Base-by-base conservation (phyloP, 2,113 vertebrate species). In the Oriolus oriolus region DNA sequence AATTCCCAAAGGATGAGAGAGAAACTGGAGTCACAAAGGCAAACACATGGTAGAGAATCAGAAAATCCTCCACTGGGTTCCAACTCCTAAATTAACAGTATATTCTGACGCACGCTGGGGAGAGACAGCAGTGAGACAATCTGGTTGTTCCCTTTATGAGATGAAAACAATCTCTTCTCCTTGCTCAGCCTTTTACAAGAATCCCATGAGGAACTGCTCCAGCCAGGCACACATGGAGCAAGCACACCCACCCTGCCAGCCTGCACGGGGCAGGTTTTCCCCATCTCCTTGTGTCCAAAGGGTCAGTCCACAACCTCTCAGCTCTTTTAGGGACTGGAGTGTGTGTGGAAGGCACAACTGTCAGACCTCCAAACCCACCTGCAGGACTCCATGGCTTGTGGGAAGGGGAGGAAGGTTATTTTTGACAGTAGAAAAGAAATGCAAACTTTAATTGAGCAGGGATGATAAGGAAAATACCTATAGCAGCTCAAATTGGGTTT, bases 391-490 rank as follows among this genome's bases (percentile, higher is more conserved):
- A 24, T 24, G 27, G 26, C 75, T 60, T 22, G 13, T 42, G 41
- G 65, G 21, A 85, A 73, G 37, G 20, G 16, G 11, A 66, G 31
- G 73, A 78, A 59, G 50, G 35, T 60, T 91, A 42, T 71, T 24
- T 63, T 23, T 37, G 37, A 81, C 0, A 1, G 24, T 4, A 81
- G 73, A 76, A 76, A 93, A 84, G 41, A 92, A 93, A 75, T 21
- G 37, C 69, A 91, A 71, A 52, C 68, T 84, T 71, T 41, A 89
- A 59, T 59, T 92, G 73, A 95, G 64, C 60, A 71, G 41, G 8
- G 52, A 52, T 87, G 89, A 86, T 91, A 92, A 87, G 56, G 64
- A 75, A 78, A 91, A 92, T 66, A 95, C 69, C 89, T 89, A 23
- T 5, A 74, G 47, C 63, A 83, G 61, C 66, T 90, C 76, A 93